Evolutionary conservation across 1,140 invertebrate genomes (phyloP).

Genomic region (Centruroides sculpturatus): DNA sequence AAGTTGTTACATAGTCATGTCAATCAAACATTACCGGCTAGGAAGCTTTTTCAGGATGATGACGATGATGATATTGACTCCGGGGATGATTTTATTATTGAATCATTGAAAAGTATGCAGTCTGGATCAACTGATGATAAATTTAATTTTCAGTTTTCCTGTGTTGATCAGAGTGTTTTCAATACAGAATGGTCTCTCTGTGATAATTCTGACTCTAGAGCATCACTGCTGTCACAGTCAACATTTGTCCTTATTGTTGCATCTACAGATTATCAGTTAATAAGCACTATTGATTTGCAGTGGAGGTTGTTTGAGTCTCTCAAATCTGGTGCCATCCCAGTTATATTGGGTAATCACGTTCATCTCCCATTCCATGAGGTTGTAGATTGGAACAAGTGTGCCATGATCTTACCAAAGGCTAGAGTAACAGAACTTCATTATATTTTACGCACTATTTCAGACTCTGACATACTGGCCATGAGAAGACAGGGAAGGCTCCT

Average conservation of each 20-base stretch:
- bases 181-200: conserved; percentile 67
- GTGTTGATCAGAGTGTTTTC: conserved; percentile 42
- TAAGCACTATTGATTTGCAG: conserved; percentile 56
- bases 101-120: conserved; percentile 49
- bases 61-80: not conserved
- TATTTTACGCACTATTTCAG: conserved; percentile 66
- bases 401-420: conserved; percentile 63
- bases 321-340: conserved; percentile 64
- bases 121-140: conserved; percentile 46
- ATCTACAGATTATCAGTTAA: conserved; percentile 47
- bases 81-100: conserved; percentile 45
- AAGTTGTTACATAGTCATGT: too few species aligned
- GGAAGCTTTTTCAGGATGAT: not conserved
- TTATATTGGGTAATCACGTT: conserved; percentile 62
- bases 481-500: conserved; percentile 73
- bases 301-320: conserved; percentile 71
- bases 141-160: conserved; percentile 56
- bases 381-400: conserved; percentile 72
- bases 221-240: conserved; percentile 50
- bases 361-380: conserved; percentile 70
- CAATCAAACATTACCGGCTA: too few species aligned
- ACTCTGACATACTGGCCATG: conserved; percentile 71
- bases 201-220: conserved; percentile 49
- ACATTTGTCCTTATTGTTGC: conserved; percentile 77
- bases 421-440: conserved; percentile 90